Percentiles rank a stretch among this genome's conserved stretches.
phyloP scores from a whole-genome alignment of 2,797 vertebrate species.

The Lagorchestes hirsutus region DNA sequence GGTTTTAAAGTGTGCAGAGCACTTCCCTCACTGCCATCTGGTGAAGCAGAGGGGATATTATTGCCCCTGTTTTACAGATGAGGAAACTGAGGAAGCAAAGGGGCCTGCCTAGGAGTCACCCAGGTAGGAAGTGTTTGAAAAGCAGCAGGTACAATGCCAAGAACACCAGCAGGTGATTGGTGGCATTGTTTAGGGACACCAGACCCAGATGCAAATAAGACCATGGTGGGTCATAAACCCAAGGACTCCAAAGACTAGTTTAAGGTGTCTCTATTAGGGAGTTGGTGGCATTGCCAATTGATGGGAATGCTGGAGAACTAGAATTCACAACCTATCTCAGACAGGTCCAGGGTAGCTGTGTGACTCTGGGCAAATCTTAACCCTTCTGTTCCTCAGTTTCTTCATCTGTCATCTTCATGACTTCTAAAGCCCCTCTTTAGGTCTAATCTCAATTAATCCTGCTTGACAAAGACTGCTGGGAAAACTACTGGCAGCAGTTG shows the following conservation, averaged over 20 bases:
- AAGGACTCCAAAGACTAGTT: neutral
- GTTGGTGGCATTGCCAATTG: neutral
- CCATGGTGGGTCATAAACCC: neutral
- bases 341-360: neutral
- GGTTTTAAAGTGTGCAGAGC: neutral
- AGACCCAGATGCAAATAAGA: neutral
- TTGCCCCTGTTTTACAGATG: neutral
- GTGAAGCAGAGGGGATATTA: neutral
- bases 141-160: neutral
- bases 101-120: neutral
- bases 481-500: neutral
- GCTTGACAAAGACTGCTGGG: neutral
- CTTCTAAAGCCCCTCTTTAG: neutral
- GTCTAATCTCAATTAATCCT: neutral
- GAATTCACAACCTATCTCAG: neutral
- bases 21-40: neutral
- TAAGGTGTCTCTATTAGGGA: neutral
- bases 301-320: neutral
- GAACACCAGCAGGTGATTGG: neutral
- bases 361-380: neutral
- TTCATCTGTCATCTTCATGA: neutral
- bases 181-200: neutral
- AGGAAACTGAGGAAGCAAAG: neutral
- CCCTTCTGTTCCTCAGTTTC: neutral
- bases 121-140: neutral